Conservation (phyloP, 2,113 vertebrate species). For the Rhinogobius similis region DNA sequence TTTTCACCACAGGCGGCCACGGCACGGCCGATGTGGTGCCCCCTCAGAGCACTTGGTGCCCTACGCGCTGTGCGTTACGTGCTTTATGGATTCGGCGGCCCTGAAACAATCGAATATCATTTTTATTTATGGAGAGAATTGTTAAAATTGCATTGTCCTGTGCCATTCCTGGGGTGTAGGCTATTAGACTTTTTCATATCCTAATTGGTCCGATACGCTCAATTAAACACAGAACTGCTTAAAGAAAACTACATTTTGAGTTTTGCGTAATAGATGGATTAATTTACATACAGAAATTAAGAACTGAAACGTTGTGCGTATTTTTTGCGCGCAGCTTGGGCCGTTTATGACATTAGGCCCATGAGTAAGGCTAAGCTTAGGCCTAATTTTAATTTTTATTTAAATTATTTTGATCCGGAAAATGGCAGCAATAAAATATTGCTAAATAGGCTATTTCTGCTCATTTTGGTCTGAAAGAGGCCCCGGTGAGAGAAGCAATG, state of each 20-base stretch:
- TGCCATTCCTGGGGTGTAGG: no score
- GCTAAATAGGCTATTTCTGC: conserved; percentile 28
- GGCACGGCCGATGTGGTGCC: no score
- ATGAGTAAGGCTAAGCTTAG: background rate
- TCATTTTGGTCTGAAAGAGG: conserved; percentile 3
- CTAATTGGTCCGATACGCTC: no score
- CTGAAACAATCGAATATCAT: no score
- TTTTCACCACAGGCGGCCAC: no score
- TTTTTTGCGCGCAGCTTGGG: background rate
- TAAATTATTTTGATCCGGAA: conserved; percentile 5
- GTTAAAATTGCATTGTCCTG: no score
- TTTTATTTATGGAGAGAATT: background rate
- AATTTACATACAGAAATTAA: no score
- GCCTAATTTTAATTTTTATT: background rate
- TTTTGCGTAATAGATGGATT: background rate
- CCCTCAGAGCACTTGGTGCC: no score
- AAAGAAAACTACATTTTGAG: background rate
- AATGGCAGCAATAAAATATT: conserved; percentile 20
- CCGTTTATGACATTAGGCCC: background rate
- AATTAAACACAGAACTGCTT: no score
- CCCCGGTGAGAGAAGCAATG: conserved; percentile 35
- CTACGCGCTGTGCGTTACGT: no score
- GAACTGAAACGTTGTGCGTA: background rate
- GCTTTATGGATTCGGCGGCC: no score
- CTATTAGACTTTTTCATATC: no score